Evolutionary conservation across 1,140 invertebrate species (phyloP).

Genomic region (Phenacoccus solenopsis): DNA sequence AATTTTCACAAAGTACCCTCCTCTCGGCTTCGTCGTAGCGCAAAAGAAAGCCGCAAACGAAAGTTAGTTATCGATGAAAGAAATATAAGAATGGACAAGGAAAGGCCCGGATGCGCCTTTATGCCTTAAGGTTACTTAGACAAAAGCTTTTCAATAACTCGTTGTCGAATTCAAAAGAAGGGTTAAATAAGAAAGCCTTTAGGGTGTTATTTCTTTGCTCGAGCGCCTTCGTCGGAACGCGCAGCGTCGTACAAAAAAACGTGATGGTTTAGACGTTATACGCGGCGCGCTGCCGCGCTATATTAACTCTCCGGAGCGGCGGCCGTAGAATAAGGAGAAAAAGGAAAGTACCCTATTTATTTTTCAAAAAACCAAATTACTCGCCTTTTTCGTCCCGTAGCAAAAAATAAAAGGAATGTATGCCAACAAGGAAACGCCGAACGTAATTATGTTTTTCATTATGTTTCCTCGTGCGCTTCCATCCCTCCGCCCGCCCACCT

Average conservation of each 20-base stretch:
- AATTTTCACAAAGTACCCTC: not conserved
- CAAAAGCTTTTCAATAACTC: slow-evolving; percentile 15
- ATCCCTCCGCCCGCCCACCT: no score
- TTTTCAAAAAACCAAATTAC: slow-evolving; percentile 10
- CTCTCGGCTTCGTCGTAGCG: no score
- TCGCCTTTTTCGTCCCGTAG: not conserved
- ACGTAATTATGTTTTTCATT: slow-evolving; percentile 12
- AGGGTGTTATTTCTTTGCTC: slow-evolving; percentile 9
- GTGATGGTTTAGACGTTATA: not conserved
- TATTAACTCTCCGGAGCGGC: no score
- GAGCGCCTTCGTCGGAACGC: not conserved
- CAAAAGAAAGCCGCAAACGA: slow-evolving; percentile 8
- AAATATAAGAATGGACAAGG: slow-evolving; percentile 5
- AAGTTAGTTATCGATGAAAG: slow-evolving; percentile 3
- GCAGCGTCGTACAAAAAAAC: not conserved
- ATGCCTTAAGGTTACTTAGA: slow-evolving; percentile 16
- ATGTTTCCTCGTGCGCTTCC: not conserved
- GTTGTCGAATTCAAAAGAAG: slow-evolving; percentile 15
- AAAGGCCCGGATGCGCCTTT: not conserved
- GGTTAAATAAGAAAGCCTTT: slow-evolving; percentile 7
- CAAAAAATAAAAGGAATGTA: not conserved
- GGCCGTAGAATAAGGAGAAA: no score
- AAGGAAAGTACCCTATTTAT: not conserved
- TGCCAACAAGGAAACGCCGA: not conserved
- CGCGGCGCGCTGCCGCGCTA: not conserved